Percentiles rank a stretch among this genome's conserved stretches.
Evolutionary conservation across 2,888 invertebrate species (phyloP).

Genomic region (Amblyjoppa proteus): DNA sequence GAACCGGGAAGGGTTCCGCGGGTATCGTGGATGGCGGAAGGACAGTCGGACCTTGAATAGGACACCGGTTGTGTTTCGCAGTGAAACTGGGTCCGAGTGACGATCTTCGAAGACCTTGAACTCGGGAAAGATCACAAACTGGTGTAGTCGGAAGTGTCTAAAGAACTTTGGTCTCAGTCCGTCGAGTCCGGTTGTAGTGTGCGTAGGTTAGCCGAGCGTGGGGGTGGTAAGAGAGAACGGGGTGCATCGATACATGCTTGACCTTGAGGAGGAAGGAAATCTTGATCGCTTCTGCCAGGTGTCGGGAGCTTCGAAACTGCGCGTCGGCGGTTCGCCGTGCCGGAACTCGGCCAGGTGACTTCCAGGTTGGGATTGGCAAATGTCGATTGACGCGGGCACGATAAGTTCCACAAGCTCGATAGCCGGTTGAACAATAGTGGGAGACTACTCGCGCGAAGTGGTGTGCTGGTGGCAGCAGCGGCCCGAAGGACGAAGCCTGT

Average conservation of each 20-base stretch:
- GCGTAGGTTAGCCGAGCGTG: neutral
- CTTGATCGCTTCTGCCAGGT: constrained; percentile 38
- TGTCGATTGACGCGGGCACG: constrained; percentile 50
- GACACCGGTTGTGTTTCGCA: neutral
- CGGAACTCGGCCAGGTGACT: neutral
- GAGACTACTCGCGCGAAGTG: constrained; percentile 63
- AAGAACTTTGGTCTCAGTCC: neutral
- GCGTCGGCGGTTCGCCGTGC: neutral
- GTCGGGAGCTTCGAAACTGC: constrained; percentile 34
- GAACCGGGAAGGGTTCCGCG: constrained; percentile 17
- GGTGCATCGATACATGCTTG: constrained; percentile 50
- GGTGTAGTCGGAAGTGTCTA: neutral
- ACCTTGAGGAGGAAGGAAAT: constrained; percentile 36
- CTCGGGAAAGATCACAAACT: neutral
- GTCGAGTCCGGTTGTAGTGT: neutral
- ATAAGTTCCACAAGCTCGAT: constrained; percentile 37
- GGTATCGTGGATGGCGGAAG: constrained; percentile 33
- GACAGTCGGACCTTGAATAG: constrained; percentile 16
- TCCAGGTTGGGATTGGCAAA: constrained; percentile 38
- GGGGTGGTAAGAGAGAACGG: neutral
- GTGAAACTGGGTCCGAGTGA: neutral
- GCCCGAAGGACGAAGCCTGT: constrained; percentile 76
- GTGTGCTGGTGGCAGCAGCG: constrained; percentile 66
- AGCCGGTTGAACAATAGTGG: constrained; percentile 61
- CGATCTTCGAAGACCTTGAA: neutral